phyloP scores from a whole-genome alignment of 2,797 vertebrate genomes.

The Propithecus perrieri region DNA sequence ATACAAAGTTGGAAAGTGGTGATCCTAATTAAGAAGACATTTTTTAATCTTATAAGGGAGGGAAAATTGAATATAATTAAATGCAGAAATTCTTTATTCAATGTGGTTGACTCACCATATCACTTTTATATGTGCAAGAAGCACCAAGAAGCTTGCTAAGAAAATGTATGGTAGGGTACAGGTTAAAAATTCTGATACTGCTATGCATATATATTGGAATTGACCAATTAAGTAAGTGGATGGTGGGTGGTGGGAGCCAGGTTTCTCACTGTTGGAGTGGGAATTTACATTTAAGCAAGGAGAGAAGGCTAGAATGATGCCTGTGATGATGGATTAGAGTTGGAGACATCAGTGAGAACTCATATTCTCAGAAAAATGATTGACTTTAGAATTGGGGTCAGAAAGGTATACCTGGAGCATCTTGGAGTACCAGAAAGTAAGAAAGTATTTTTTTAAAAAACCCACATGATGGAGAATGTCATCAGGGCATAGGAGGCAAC shows the following conservation, averaged over 20 bases:
- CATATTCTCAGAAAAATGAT: not conserved
- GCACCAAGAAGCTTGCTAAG: not conserved
- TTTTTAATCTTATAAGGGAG: not conserved
- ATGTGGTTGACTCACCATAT: not conserved
- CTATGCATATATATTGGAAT: not conserved
- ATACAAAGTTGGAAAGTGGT: constrained; percentile 14
- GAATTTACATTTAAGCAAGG: not conserved
- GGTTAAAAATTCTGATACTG: not conserved
- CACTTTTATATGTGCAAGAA: not conserved
- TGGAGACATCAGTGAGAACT: not conserved
- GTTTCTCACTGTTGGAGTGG: not conserved
- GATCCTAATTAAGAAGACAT: not conserved
- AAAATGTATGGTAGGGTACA: not conserved
- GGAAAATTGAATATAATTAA: not conserved
- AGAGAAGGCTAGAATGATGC: not conserved
- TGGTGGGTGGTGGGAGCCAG: not conserved
- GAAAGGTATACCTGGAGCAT: not conserved
- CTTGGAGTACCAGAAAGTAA: not conserved
- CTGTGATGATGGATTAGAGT: not conserved
- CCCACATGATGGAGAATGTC: not conserved
- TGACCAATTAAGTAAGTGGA: not conserved
- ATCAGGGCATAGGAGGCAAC: not conserved
- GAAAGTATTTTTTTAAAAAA: not conserved
- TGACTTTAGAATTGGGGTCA: not conserved
- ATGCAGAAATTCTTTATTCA: not conserved